Percentiles rank a stretch among this genome's conserved stretches.
phyloP scores from a whole-genome alignment of 2,113 vertebrate genomes.

The Melozone crissalis region DNA sequence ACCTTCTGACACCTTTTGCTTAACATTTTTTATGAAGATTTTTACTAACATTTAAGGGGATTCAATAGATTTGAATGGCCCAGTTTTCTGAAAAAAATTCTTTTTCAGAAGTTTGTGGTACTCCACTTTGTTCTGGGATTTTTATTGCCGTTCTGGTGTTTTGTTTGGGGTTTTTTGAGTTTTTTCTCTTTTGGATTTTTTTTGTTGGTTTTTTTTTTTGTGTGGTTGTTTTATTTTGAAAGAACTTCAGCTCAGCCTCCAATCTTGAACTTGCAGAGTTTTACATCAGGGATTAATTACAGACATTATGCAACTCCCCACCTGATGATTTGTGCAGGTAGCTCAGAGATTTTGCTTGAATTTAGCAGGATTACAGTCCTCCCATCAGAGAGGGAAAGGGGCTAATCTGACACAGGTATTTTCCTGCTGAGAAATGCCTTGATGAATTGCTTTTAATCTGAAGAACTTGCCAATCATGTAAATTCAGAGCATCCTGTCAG shows the following conservation, averaged over 20 bases:
- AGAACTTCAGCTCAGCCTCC: not conserved
- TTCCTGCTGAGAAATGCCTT: not conserved
- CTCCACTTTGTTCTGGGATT: not conserved
- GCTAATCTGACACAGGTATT: not conserved
- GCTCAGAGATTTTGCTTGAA: not conserved
- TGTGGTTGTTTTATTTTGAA: not conserved
- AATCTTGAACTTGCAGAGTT: not conserved
- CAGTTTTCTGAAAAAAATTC: not conserved
- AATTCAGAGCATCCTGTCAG: slow-evolving; percentile 1
- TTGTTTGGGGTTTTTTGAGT: not conserved
- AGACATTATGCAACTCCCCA: not conserved
- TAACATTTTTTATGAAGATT: not conserved
- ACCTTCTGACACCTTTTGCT: not conserved
- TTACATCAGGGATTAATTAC: not conserved
- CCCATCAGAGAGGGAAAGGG: not conserved
- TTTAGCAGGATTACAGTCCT: not conserved
- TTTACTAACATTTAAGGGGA: not conserved
- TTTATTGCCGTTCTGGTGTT: not conserved
- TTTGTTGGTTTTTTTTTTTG: too few species aligned
- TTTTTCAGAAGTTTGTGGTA: not conserved
- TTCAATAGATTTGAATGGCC: not conserved
- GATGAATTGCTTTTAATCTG: slow-evolving; percentile 5
- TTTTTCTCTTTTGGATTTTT: not conserved
- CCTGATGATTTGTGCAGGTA: not conserved
- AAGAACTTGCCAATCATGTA: not conserved